Evolutionary conservation across 2,888 invertebrate genomes (phyloP), one percentile per base, ranked within the genome.

Genomic region (Drosophila greeni): DNA sequence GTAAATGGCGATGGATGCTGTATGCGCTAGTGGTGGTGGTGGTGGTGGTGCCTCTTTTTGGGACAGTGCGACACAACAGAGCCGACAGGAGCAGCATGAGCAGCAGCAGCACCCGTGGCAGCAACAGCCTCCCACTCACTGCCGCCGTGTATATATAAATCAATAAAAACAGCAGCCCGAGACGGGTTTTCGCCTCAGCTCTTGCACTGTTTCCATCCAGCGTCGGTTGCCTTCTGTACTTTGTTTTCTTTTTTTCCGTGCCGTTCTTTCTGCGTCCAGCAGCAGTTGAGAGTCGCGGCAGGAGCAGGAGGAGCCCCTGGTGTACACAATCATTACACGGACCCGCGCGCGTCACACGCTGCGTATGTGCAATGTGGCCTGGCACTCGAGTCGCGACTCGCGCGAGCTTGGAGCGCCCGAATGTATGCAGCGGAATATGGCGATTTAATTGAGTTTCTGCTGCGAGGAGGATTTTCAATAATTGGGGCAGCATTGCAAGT

Each of bases 151-250:
- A 72, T 75, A 86, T 76, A 85, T 83, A 85, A 85, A 85, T 85
- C 85, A 85, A 85, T 85, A 85, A 84, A 82, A 79, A 76, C 74
- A 75, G 71, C 79, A 82, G 75, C 70, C 65, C 61, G 57, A 70
- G 62, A 58, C 68, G 56, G 55, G 57, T 29, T 54, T 54, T 64
- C 39, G 55, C 52, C 59, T 51, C 53, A 55, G 60, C 31, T 49
- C 57, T 67, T 70, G 43, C 57, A 61, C 49, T 66, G 75, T 60
- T 56, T 47, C 53, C 53, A 45, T 45, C 43, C 53, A 45, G 16
- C 33, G 67, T 54, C 16, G 52, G 45, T 31, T 49, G 64, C 53
- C 54, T 48, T 43, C 51, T 62, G 55, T 64, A 69, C 53, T 49
- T 66, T 48, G 48, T 34, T 42, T 53, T 49, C 36, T 52, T 48